These are phyloP conservation scores for Tenodera sinensis DNA, from an alignment of 2,888 invertebrate species.

Conservation along the genomic window DNA sequence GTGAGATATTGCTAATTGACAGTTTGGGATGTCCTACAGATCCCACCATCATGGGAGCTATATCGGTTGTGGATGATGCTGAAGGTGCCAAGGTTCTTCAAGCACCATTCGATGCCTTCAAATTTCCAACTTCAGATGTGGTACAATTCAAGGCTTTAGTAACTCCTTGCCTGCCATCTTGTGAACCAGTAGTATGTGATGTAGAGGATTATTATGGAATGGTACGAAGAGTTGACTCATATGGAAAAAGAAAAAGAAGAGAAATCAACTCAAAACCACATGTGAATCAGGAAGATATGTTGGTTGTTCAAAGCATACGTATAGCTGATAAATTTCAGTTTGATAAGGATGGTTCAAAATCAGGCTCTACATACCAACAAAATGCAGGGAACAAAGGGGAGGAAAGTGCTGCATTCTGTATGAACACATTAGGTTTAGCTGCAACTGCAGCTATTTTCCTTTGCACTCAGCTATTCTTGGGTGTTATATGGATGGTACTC, in stretches of 20 bases:
- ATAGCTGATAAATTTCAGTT: constrained; percentile 39
- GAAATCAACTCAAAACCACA: constrained; percentile 33
- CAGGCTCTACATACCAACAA: neutral
- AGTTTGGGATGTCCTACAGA: constrained; percentile 46
- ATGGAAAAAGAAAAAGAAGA: constrained; percentile 71
- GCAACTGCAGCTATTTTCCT: constrained; percentile 40
- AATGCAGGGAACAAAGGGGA: neutral
- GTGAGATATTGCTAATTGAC: constrained; percentile 48
- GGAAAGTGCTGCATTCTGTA: constrained; percentile 31
- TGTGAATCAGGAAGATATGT: constrained; percentile 34
- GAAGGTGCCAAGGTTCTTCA: constrained; percentile 37
- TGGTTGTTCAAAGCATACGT: constrained; percentile 38
- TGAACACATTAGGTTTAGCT: constrained; percentile 39
- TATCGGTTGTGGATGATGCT: constrained; percentile 33
- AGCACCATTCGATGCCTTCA: constrained; percentile 46
- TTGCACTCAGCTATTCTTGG: constrained; percentile 39
- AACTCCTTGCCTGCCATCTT: constrained; percentile 43
- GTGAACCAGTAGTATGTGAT: constrained; percentile 41
- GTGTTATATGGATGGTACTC: constrained; percentile 38
- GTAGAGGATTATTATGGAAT: constrained; percentile 41
- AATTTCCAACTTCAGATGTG: constrained; percentile 44
- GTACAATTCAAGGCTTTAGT: constrained; percentile 45
- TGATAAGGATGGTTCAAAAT: neutral
- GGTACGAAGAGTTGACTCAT: constrained; percentile 62
- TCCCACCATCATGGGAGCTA: constrained; percentile 44